phyloP scores from a whole-genome alignment of 2,888 invertebrate genomes.

The Protonemura montana region DNA sequence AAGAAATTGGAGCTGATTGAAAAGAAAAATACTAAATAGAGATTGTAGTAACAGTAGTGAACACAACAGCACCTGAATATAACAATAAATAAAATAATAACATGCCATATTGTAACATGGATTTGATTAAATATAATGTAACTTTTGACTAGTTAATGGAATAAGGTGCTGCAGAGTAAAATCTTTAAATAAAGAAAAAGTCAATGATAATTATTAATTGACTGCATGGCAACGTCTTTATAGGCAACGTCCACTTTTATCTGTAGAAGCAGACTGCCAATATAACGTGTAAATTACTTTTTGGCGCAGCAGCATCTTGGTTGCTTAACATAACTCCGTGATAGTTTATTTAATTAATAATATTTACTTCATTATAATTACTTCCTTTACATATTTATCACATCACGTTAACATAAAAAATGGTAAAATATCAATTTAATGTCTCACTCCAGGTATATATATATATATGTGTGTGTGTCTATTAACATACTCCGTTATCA shows the following conservation, averaged over 20 bases:
- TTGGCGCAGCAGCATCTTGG: not conserved
- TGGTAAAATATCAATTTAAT: not conserved
- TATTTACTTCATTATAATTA: not conserved
- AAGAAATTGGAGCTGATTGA: no score
- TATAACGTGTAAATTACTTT: not conserved
- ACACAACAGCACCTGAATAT: no score
- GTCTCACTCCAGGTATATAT: not conserved
- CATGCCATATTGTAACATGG: no score
- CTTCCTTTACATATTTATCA: not conserved
- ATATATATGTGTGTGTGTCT: no score
- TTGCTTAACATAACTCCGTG: not conserved
- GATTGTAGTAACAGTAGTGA: no score
- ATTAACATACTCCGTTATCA: no score
- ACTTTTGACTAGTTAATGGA: constrained; percentile 22
- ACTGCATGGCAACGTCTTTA: not conserved
- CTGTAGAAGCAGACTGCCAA: not conserved
- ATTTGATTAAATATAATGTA: no score
- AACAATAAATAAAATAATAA: no score
- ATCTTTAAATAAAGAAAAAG: not conserved
- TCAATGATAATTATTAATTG: not conserved
- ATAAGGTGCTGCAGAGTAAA: not conserved
- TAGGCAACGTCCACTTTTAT: not conserved
- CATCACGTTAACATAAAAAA: not conserved
- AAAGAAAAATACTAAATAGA: no score
- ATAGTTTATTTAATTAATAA: no score